Evolutionary conservation across 1,140 invertebrate species (phyloP).

Genomic region (Dinoponera quadriceps): DNA sequence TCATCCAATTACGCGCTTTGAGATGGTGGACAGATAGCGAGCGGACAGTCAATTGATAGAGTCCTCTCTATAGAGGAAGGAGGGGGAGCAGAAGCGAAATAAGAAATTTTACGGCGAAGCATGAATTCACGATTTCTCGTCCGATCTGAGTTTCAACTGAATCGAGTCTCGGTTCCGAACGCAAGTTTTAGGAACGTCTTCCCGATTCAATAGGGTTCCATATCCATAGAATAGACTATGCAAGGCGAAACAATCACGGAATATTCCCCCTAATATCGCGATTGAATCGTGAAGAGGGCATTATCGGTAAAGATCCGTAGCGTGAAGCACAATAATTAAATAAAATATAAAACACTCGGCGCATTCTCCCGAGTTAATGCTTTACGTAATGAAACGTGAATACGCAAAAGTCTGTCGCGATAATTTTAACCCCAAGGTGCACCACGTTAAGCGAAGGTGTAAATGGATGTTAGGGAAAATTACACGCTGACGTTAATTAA

Average conservation of each 20-base stretch:
- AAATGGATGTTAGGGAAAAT: background rate
- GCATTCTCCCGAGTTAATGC: background rate
- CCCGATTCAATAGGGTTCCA: constrained; percentile 24
- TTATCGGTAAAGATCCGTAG: background rate
- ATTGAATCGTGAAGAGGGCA: constrained; percentile 12
- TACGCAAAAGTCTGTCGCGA: background rate
- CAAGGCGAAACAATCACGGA: background rate
- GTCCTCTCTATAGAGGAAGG: background rate
- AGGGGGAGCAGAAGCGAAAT: constrained; percentile 36
- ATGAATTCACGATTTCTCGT: constrained; percentile 36
- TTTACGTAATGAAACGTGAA: background rate
- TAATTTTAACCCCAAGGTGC: background rate
- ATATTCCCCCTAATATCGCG: constrained; percentile 19
- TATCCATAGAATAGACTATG: constrained; percentile 22
- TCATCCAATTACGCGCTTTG: constrained; percentile 44
- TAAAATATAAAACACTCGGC: background rate
- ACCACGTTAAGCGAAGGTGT: background rate
- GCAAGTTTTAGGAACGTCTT: constrained; percentile 30
- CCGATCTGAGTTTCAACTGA: constrained; percentile 21
- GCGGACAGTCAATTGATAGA: constrained; percentile 43
- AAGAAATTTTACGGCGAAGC: constrained; percentile 48
- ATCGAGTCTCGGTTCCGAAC: constrained; percentile 39
- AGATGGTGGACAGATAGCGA: constrained; percentile 20
- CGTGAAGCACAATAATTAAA: background rate
- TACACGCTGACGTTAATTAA: constrained; percentile 25